These are phyloP conservation scores for Pterophyllum scalare DNA, from an alignment of 2,113 vertebrate genomes.

Conservation along the genomic window DNA sequence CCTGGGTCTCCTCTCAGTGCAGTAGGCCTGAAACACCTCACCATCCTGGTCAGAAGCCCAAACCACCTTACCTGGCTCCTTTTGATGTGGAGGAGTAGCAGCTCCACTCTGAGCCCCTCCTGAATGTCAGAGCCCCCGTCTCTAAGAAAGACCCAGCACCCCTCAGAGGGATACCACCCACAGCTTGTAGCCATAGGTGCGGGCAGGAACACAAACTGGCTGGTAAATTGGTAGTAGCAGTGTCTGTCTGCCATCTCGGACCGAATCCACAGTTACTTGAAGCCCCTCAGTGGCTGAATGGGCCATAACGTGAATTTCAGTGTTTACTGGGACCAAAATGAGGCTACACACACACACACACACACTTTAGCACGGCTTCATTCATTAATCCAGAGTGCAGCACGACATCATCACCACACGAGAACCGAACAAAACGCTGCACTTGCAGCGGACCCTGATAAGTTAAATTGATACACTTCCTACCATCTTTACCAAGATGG, in stretches of 20 bases:
- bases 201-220: background rate
- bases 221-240: background rate
- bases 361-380: background rate
- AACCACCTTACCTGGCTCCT: too few relatives aligned
- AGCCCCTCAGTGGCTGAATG: background rate
- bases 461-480: rapidly evolving
- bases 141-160: background rate
- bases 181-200: background rate
- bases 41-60: too few relatives aligned
- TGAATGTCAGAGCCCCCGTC: rapidly evolving
- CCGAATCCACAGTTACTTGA: background rate
- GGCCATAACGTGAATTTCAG: too few relatives aligned
- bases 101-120: background rate
- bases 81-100: background rate
- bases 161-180: background rate
- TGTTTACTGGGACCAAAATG: too few relatives aligned
- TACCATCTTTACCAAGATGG: background rate
- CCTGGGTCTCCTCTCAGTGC: rapidly evolving
- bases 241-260: background rate
- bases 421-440: background rate
- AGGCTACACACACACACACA: background rate
- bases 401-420: background rate
- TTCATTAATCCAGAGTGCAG: too few relatives aligned
- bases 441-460: background rate
- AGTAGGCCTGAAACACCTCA: too few relatives aligned